Percentiles rank a stretch among this genome's conserved stretches.
Conservation (phyloP, 2,888 invertebrate genomes). For the Drosophila meridionalis region DNA sequence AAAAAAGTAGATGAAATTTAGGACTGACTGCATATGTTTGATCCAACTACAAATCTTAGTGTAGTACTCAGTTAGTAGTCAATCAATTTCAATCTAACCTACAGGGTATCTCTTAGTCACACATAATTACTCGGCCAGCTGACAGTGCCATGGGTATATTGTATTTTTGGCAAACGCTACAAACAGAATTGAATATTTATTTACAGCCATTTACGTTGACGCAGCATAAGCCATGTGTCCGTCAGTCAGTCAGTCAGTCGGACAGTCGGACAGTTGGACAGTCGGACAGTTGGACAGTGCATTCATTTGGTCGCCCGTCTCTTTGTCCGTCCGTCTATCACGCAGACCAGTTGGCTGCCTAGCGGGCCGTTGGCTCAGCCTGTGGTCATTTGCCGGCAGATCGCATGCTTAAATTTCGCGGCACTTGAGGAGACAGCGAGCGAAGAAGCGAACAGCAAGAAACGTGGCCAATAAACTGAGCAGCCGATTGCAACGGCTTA, state of each 20-base stretch:
- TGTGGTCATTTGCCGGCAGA: conserved; percentile 50
- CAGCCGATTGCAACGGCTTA: conserved; percentile 51
- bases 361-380: conserved; percentile 20
- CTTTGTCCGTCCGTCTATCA: conserved; percentile 8
- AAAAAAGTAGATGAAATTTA: too few species aligned
- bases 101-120: background rate
- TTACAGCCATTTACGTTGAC: conserved; percentile 79
- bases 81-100: background rate
- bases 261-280: background rate
- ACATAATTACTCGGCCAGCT: background rate
- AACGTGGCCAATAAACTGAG: conserved; percentile 76
- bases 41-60: too few species aligned
- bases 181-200: conserved; percentile 81
- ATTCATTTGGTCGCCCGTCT: background rate
- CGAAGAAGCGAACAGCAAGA: conserved; percentile 2
- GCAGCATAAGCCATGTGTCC: conserved; percentile 78
- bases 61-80: too few species aligned
- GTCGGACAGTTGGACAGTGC: conserved; percentile 5
- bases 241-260: conserved; percentile 49
- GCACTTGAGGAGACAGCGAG: conserved; percentile 18
- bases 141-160: conserved; percentile 52
- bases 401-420: conserved; percentile 36
- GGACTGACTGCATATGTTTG: too few species aligned
- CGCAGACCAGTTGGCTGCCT: conserved; percentile 1
- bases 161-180: conserved; percentile 66